Evolutionary conservation across 2,113 vertebrate species (phyloP).

Genomic region (Brachionichthys hirsutus): DNA sequence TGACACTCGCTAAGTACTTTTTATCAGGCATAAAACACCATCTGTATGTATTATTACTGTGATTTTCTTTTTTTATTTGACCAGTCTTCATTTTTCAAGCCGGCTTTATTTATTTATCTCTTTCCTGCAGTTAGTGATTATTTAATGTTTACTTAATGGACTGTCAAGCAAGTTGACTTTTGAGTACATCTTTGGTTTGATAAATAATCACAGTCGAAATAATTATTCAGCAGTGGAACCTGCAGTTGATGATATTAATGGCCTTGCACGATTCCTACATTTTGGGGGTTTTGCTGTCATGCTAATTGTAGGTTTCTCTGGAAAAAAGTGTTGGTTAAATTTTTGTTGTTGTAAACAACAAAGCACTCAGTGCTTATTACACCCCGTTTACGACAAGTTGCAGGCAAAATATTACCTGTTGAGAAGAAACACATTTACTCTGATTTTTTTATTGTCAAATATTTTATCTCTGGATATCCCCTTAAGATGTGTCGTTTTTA

Average conservation of each 20-base stretch:
- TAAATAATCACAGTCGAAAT: background rate
- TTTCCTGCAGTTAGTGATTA: background rate
- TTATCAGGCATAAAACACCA: background rate
- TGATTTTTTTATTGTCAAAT: no score
- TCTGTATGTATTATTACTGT: background rate
- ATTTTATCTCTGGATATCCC: no score
- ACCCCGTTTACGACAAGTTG: no score
- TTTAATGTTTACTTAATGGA: slow-evolving; percentile 3
- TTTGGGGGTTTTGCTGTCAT: background rate
- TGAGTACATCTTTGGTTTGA: slow-evolving; percentile 4
- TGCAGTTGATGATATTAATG: background rate
- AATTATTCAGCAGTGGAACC: background rate
- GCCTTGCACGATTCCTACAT: background rate
- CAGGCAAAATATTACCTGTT: no score
- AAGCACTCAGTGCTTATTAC: no score
- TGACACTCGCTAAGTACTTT: background rate
- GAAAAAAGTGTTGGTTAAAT: no score
- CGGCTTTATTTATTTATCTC: background rate
- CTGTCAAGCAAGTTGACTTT: background rate
- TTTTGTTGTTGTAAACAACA: no score
- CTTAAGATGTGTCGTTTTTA: no score
- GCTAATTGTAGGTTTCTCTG: background rate
- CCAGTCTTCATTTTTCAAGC: background rate
- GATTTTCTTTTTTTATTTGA: background rate
- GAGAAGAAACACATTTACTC: no score